Conservation (phyloP, 2,888 invertebrate species). For the Agrotis ipsilon region DNA sequence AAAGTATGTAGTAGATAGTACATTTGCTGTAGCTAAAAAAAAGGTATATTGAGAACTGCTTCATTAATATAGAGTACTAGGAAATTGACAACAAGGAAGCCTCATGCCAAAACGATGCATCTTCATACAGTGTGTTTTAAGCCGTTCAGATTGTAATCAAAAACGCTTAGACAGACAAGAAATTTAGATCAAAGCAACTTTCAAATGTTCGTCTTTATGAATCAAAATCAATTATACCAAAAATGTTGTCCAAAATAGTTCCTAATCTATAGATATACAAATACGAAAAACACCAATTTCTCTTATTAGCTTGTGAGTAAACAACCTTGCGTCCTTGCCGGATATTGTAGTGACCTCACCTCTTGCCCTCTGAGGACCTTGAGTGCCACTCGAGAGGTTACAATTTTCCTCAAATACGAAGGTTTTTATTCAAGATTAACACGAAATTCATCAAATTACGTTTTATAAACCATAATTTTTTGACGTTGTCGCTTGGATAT, state of each 20-base stretch:
- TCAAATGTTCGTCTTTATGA: neutral
- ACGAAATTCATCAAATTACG: neutral
- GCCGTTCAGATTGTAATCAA: neutral
- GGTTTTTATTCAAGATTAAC: slow-evolving; percentile 12
- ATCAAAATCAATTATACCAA: no score
- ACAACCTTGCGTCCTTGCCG: slow-evolving; percentile 23
- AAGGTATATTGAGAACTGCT: neutral
- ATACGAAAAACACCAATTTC: slow-evolving; percentile 35
- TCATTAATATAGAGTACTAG: neutral
- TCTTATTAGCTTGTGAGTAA: slow-evolving; percentile 25
- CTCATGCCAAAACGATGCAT: neutral
- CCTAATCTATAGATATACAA: slow-evolving; percentile 7
- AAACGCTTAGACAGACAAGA: neutral
- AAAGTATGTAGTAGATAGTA: no score
- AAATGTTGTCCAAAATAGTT: slow-evolving; percentile 3
- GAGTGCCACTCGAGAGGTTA: slow-evolving; percentile 17
- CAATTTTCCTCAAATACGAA: slow-evolving; percentile 41
- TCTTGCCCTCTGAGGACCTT: slow-evolving; percentile 44
- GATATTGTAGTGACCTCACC: slow-evolving; percentile 35
- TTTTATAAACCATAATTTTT: neutral
- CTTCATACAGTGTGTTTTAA: neutral
- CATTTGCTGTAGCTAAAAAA: no score
- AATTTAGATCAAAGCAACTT: neutral
- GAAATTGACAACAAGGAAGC: neutral
- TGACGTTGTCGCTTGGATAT: neutral